Evolutionary conservation across 2,888 invertebrate species (phyloP).

Genomic region (Oligia fasciuncula): DNA sequence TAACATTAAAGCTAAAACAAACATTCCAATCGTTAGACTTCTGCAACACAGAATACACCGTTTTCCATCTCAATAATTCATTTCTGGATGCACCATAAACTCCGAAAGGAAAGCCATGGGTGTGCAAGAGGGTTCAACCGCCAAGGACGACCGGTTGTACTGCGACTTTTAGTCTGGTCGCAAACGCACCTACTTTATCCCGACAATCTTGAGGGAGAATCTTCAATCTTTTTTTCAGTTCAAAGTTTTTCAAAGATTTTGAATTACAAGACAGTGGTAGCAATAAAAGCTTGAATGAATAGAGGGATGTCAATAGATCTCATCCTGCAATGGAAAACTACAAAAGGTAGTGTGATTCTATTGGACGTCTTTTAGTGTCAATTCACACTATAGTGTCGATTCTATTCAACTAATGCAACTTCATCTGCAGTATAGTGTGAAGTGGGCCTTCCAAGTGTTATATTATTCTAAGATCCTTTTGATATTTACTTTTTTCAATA

Average conservation of each 20-base stretch:
- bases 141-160: conserved; percentile 77
- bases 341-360: conserved; percentile 19
- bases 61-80: conserved; percentile 53
- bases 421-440: conserved; percentile 55
- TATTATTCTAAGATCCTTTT: conserved; percentile 14
- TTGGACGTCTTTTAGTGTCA: conserved; percentile 56
- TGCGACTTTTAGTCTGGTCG: conserved; percentile 71
- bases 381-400: conserved; percentile 56
- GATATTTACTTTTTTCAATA: neutral
- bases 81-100: conserved; percentile 60
- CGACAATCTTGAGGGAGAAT: conserved; percentile 46
- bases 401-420: conserved; percentile 50
- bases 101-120: conserved; percentile 69
- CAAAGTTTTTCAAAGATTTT: conserved; percentile 10
- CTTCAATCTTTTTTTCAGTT: conserved; percentile 36
- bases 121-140: conserved; percentile 72
- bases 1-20: neutral
- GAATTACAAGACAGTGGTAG: conserved; percentile 13
- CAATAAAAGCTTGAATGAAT: conserved; percentile 42
- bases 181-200: conserved; percentile 51
- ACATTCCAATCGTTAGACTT: neutral
- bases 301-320: conserved; percentile 41
- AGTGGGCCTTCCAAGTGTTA: conserved; percentile 46
- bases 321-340: conserved; percentile 15
- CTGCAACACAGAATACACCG: neutral